Evolutionary conservation across 1,140 invertebrate genomes (phyloP).

Genomic region (Aphelinus certus): DNA sequence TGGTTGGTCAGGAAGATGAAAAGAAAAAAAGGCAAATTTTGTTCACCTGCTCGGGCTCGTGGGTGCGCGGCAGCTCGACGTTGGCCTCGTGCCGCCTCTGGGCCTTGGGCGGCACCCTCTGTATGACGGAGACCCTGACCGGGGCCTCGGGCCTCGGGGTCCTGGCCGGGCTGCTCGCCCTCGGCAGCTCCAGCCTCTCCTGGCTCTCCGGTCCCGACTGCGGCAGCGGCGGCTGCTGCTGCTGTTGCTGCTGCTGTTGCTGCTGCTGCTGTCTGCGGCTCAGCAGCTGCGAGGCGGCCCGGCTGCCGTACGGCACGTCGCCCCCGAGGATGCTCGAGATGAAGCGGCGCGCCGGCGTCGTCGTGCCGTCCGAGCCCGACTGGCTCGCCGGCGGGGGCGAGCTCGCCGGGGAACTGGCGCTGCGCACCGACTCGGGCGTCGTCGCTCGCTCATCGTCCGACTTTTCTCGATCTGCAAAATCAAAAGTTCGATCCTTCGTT

Average conservation of each 20-base stretch:
- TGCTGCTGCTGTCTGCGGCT: conserved; percentile 72
- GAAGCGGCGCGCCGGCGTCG: conserved; percentile 71
- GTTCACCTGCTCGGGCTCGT: conserved; percentile 65
- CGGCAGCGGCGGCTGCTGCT: conserved; percentile 71
- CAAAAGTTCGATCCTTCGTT: no score
- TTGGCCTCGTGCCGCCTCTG: conserved; percentile 60
- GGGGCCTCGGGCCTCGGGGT: conserved; percentile 61
- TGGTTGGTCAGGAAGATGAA: no score
- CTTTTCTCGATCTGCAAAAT: conserved; percentile 59
- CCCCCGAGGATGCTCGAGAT: conserved; percentile 81
- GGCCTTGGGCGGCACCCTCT: conserved; percentile 76
- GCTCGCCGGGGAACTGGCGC: conserved; percentile 50
- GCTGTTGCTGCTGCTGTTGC: conserved; percentile 75
- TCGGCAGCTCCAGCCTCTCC: conserved; percentile 65
- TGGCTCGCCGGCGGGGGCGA: conserved; percentile 53
- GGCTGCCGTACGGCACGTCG: conserved; percentile 78
- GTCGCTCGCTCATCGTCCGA: conserved; percentile 62
- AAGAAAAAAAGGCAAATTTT: no score
- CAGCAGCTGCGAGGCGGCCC: conserved; percentile 71
- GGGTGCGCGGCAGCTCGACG: conserved; percentile 56
- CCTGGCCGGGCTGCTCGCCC: conserved; percentile 67
- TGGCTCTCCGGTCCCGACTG: conserved; percentile 64
- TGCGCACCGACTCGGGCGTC: conserved; percentile 59
- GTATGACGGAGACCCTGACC: conserved; percentile 79
- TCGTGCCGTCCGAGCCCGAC: conserved; percentile 38